Evolutionary conservation across 2,888 invertebrate species (phyloP), one percentile per base, ranked within the genome.

Genomic region (Microplitis deprimator): DNA sequence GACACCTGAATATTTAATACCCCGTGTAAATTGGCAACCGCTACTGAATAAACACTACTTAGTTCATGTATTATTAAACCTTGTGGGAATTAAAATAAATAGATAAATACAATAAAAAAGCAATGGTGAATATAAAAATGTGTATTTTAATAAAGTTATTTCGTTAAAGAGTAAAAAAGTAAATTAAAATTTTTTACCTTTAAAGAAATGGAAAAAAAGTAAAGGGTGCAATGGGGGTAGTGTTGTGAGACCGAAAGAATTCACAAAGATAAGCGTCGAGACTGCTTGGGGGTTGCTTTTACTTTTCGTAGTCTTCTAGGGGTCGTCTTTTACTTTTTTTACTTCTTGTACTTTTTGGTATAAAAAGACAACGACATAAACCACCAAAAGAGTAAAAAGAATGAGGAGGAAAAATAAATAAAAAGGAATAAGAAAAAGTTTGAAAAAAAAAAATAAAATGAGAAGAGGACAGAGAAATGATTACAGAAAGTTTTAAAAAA

Each of bases 1-100:
- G 50, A 50, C 50, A 87, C 87, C 86, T 89, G 87, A 88, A 89
- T 88, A 88, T 89, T 89, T 89, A 83, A 88, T 88, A 83, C 83
- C 81, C 82, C 79, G 81, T 87, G 87, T 86, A 87, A 88, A 86
- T 86, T 85, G 83, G 83, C 81, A 82, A 84, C 84, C 85, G 81
- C 84, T 83, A 83, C 83, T 85, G 85, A 88, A 89, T 86, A 85
- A 85, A 50, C 50, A 50, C 50, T 50, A 50, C 50, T 50, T 50
- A 50, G 10, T 50, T 50, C 50, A 50, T 88, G 85, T 86, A 87
- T 85, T 87, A 88, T 88, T 88, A 86, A 88, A 85, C 80, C 77
- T 74, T 76, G 69, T 80, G 70, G 81, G 74, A 83, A 89, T 87
- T 87, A 87, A 87, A 86, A 87, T 84, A 13, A 50, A 68, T 8